phyloP scores from a whole-genome alignment of 2,113 vertebrate species.

The Phasianus colchicus region DNA sequence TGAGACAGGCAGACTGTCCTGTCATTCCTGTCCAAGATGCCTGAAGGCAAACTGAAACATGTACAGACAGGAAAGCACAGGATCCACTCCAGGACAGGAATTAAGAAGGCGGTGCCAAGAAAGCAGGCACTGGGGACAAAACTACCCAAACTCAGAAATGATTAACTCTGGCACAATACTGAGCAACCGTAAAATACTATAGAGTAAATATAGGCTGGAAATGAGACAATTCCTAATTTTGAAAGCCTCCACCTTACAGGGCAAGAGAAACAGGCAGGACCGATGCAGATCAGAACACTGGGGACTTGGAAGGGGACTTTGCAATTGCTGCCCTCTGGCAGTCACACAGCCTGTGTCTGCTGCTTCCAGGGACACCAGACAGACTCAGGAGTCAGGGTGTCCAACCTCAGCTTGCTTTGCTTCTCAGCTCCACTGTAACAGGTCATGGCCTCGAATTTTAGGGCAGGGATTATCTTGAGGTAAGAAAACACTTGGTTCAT shows the following conservation, averaged over 20 bases:
- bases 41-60: background rate
- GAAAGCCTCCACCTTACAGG: background rate
- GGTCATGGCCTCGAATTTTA: background rate
- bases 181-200: background rate
- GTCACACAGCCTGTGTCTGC: accelerated
- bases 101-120: background rate
- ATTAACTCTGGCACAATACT: background rate
- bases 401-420: background rate
- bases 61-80: background rate
- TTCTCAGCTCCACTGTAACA: background rate
- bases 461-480: background rate
- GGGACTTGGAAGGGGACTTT: background rate
- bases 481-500: background rate
- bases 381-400: accelerated
- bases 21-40: background rate
- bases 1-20: accelerated
- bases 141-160: background rate
- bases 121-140: background rate
- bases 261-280: background rate
- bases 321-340: background rate
- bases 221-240: background rate
- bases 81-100: background rate
- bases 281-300: background rate
- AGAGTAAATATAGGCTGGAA: background rate
- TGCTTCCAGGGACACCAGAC: accelerated